These are phyloP conservation scores for Nudaria mundana DNA, from an alignment of 2,888 invertebrate species.

Conservation along the genomic window DNA sequence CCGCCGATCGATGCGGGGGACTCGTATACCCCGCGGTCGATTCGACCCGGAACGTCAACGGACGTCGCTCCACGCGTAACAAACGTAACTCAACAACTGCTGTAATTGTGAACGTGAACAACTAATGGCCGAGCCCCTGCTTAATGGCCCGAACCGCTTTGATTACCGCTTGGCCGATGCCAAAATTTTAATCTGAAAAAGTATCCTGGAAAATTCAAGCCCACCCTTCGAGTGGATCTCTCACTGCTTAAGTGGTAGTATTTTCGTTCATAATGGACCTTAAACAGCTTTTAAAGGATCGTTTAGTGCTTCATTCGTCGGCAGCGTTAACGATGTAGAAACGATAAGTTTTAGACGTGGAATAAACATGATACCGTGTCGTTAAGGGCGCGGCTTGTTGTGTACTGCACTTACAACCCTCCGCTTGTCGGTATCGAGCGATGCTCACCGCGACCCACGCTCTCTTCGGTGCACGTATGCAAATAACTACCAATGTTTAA, in stretches of 20 bases:
- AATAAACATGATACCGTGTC: conserved; percentile 55
- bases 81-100: conserved; percentile 56
- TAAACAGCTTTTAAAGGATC: conserved; percentile 60
- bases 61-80: conserved; percentile 32
- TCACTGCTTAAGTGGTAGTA: conserved; percentile 52
- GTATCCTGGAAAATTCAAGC: conserved; percentile 37
- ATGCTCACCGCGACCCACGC: conserved; percentile 24
- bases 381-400: conserved; percentile 26
- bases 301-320: conserved; percentile 54
- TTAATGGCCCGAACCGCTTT: conserved; percentile 65
- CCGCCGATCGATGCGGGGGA: conserved; percentile 24
- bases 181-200: conserved; percentile 67
- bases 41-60: conserved; percentile 14
- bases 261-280: conserved; percentile 57
- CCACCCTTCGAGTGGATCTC: conserved; percentile 29
- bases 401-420: conserved; percentile 37
- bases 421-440: conserved; percentile 30
- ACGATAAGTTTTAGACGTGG: conserved; percentile 57
- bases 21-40: conserved; percentile 8
- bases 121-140: conserved; percentile 56
- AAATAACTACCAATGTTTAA: conserved; percentile 38
- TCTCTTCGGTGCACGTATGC: conserved; percentile 23
- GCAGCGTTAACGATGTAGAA: conserved; percentile 63
- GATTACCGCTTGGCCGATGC: conserved; percentile 59
- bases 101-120: conserved; percentile 65